These are phyloP conservation scores for Cossypha heuglini DNA, from an alignment of 2,797 vertebrate species.

Conservation along the genomic window DNA sequence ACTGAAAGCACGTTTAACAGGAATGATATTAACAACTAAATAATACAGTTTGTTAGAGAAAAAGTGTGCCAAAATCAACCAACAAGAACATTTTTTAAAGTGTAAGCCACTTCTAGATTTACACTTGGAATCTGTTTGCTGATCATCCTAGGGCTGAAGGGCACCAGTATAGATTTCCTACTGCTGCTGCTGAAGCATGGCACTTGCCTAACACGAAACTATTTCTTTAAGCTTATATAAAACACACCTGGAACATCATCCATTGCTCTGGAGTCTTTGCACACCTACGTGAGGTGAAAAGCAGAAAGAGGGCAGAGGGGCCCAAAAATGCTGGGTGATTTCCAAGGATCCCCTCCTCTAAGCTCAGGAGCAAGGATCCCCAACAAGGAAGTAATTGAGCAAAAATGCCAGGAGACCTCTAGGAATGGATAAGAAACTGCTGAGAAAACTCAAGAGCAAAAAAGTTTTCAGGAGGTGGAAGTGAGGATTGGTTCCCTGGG, in stretches of 20 bases:
- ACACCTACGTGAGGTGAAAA: neutral
- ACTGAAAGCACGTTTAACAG: neutral
- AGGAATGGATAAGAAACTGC: neutral
- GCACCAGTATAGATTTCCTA: neutral
- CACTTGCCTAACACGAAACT: accelerated
- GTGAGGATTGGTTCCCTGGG: neutral
- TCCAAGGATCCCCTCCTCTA: neutral
- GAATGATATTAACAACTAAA: neutral
- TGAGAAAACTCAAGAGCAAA: neutral
- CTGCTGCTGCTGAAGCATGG: neutral
- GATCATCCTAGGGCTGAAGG: neutral
- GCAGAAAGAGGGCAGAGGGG: neutral
- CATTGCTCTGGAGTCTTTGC: neutral
- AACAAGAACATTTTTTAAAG: neutral
- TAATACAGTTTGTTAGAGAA: neutral
- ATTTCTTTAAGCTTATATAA: neutral
- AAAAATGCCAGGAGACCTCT: neutral
- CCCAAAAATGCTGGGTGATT: neutral
- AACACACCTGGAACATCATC: neutral
- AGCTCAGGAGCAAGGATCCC: neutral
- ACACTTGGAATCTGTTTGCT: neutral
- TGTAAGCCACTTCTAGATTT: neutral
- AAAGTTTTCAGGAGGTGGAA: neutral
- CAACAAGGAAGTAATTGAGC: neutral
- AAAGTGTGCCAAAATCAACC: neutral